Evolutionary conservation across 2,888 invertebrate genomes (phyloP), one percentile per base, ranked within the genome.

Genomic region (Ctena decussata): DNA sequence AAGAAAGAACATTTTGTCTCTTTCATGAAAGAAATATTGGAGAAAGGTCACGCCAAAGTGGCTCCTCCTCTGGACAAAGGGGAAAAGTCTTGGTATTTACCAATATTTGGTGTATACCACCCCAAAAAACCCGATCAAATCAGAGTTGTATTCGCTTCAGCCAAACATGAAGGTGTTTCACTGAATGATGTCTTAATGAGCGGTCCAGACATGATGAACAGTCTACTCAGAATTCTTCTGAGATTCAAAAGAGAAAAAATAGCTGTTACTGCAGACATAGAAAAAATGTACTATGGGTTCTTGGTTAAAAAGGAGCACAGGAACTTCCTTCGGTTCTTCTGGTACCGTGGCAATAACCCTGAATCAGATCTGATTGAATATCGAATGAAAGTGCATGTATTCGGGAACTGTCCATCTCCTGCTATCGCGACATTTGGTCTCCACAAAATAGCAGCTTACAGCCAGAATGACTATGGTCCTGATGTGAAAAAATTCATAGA

Each of bases 21-120:
- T 3, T 89, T 87, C 35, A 90, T 90, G 89, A 72, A 75, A 60
- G 60, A 74, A 35, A 5, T 89, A 0, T 24, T 89, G 3, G 77
- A 78, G 15, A 79, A 53, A 12, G 75, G 72, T n/a, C 86, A 86
- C 73, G 89, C 87, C 21, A 86, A 89, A 60, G n/a, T 82, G 11
- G 86, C 86, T 0, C 79, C 84, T 15, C 75, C 82, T 8, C 46
- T 88, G 3, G 15, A 53, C 18, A 30, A 60, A 21, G 74, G 76
- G 39, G 86, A 89, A 53, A 84, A 90, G 46, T 81, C 83, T 72
- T 90, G 88, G 89, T 90, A 85, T 53, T 53, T 90, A 24, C 89
- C 89, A 21, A 80, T 84, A 30, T 89, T 89, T 57, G 88, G 86
- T 8, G 65, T 85, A 2, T 83, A 86, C 41, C 83, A 86, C 49